Evolutionary conservation across 2,113 vertebrate genomes (phyloP).

Genomic region (Furnarius figulus): DNA sequence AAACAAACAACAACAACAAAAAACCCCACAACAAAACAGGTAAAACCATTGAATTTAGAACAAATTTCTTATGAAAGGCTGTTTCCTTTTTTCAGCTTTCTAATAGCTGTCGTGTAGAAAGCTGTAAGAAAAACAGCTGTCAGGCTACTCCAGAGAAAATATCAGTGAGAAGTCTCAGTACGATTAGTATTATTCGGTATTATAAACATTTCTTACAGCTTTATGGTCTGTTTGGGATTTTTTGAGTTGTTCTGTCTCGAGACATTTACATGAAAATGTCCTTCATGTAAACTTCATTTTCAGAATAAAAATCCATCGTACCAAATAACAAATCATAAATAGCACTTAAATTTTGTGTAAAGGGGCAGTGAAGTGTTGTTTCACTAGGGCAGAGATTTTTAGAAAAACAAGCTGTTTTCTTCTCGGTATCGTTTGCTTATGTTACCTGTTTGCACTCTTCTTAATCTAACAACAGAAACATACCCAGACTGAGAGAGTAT

Average conservation of each 20-base stretch:
- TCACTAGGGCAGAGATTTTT: neutral
- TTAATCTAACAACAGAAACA: neutral
- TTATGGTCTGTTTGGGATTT: neutral
- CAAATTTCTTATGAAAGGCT: neutral
- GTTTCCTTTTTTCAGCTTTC: neutral
- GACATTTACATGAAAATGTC: neutral
- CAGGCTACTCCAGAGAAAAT: neutral
- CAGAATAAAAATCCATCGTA: neutral
- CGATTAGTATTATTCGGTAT: neutral
- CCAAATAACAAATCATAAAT: neutral
- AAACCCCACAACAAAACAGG: neutral
- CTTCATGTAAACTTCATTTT: neutral
- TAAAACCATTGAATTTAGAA: neutral
- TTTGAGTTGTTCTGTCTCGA: neutral
- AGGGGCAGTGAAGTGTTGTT: neutral
- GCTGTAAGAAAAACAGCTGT: neutral
- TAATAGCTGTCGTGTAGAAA: neutral
- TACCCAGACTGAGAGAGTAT: neutral
- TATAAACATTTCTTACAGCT: neutral
- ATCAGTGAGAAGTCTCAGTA: neutral
- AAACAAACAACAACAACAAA: neutral
- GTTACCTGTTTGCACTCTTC: neutral
- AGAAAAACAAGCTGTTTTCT: neutral
- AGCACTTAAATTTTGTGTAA: neutral
- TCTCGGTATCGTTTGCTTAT: neutral